Evolutionary conservation across 2,888 invertebrate species (phyloP).

Genomic region (Dichetophora obliterata): DNA sequence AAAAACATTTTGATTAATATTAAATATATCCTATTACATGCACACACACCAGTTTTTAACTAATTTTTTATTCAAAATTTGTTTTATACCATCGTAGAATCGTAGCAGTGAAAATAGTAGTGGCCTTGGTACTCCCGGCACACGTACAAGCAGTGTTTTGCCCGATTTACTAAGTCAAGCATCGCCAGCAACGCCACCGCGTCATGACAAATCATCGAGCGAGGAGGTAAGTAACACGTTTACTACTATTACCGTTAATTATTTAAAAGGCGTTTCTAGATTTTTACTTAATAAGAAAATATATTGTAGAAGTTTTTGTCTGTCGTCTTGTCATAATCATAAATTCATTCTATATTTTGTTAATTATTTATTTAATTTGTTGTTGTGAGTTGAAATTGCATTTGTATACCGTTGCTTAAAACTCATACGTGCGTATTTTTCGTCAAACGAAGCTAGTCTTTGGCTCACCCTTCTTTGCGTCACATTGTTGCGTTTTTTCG

Average conservation of each 20-base stretch:
- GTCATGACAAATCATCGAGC: constrained; percentile 93
- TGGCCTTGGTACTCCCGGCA: constrained; percentile 75
- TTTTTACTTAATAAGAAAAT: background rate
- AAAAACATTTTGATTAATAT: too few relatives aligned
- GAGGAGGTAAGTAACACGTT: constrained; percentile 84
- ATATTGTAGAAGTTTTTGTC: constrained; percentile 16
- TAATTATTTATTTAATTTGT: background rate
- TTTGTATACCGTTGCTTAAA: too few relatives aligned
- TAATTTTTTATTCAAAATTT: background rate
- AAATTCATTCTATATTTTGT: constrained; percentile 6
- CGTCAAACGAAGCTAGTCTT: too few relatives aligned
- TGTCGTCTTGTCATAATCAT: constrained; percentile 27
- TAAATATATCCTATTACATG: background rate
- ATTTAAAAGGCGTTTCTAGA: background rate
- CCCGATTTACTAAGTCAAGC: constrained; percentile 95
- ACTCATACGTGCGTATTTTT: too few relatives aligned
- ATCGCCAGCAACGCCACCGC: constrained; percentile 85
- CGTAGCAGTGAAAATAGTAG: constrained; percentile 69
- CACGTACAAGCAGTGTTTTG: constrained; percentile 91
- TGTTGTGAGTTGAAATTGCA: background rate
- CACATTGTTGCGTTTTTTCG: too few relatives aligned
- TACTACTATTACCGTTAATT: background rate
- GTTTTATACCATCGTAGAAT: constrained; percentile 55
- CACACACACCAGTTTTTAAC: too few relatives aligned
- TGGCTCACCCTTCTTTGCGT: too few relatives aligned